phyloP scores from a whole-genome alignment of 92 coral and sea anemone species.

The Phymanthus crucifer region DNA sequence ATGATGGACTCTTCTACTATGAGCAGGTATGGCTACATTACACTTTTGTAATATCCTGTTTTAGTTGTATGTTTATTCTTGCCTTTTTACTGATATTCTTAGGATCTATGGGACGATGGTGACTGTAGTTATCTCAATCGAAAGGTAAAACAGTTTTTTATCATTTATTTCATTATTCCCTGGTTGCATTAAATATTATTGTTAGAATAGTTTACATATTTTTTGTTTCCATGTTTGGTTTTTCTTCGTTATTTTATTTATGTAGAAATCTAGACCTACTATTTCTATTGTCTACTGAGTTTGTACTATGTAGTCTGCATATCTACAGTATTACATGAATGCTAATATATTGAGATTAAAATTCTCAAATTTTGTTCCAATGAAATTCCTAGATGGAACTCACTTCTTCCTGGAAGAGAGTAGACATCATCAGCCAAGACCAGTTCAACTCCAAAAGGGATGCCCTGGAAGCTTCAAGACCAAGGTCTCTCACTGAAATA shows the following conservation, averaged over 20 bases:
- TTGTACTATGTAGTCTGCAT: too few relatives aligned
- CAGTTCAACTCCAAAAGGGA: conserved; percentile 80
- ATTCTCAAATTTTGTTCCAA: not conserved
- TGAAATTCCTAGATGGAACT: conserved; percentile 73
- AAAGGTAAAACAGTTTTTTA: conserved; percentile 58
- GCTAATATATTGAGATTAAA: not conserved
- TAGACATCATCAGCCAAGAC: conserved; percentile 89
- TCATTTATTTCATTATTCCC: not conserved
- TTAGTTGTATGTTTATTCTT: not conserved
- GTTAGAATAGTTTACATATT: not conserved
- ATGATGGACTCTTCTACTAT: conserved; percentile 95
- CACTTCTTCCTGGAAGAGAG: conserved; percentile 96
- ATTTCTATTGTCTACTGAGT: too few relatives aligned
- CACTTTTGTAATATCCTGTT: not conserved
- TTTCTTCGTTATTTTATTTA: too few relatives aligned
- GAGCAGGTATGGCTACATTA: conserved; percentile 67
- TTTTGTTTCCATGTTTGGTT: not conserved
- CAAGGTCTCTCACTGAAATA: conserved; percentile 70
- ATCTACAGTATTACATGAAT: too few relatives aligned
- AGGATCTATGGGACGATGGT: conserved; percentile 99
- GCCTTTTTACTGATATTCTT: not conserved
- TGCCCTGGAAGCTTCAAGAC: conserved; percentile 75
- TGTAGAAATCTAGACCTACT: too few relatives aligned
- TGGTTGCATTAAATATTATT: not conserved
- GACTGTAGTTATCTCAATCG: conserved; percentile 87